Evolutionary conservation across 2,113 vertebrate species (phyloP).

Genomic region (Myiozetetes cayanensis): DNA sequence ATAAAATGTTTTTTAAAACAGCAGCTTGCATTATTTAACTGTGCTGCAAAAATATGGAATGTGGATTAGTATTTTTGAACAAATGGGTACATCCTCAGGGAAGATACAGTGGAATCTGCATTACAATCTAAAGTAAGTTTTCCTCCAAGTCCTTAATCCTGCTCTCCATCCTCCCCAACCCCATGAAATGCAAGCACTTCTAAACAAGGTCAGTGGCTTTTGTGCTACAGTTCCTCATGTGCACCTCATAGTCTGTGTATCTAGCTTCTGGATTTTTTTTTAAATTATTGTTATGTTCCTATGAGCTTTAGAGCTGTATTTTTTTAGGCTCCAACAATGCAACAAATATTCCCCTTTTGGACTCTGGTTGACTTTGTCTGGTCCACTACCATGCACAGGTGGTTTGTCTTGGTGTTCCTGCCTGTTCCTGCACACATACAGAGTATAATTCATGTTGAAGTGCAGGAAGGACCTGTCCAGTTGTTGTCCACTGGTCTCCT

Average conservation of each 20-base stretch:
- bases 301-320: neutral
- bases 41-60: neutral
- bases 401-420: neutral
- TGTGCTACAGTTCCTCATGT: neutral
- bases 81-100: neutral
- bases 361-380: neutral
- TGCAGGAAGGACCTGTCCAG: neutral
- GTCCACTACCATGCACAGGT: neutral
- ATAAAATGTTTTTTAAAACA: neutral
- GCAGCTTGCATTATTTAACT: neutral
- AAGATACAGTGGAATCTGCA: neutral
- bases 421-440: neutral
- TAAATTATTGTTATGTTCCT: neutral
- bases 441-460: neutral
- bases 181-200: neutral
- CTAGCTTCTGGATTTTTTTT: neutral
- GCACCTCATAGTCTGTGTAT: neutral
- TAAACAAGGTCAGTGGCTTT: neutral
- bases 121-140: neutral
- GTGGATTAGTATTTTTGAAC: neutral
- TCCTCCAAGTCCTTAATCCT: neutral
- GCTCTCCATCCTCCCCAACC: neutral
- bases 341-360: neutral
- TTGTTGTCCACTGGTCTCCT: neutral
- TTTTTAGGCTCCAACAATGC: neutral